Percentiles rank a stretch among this genome's conserved stretches.
These are phyloP conservation scores for Eumaeus atala DNA, from an alignment of 1,140 invertebrate species.

Conservation along the genomic window DNA sequence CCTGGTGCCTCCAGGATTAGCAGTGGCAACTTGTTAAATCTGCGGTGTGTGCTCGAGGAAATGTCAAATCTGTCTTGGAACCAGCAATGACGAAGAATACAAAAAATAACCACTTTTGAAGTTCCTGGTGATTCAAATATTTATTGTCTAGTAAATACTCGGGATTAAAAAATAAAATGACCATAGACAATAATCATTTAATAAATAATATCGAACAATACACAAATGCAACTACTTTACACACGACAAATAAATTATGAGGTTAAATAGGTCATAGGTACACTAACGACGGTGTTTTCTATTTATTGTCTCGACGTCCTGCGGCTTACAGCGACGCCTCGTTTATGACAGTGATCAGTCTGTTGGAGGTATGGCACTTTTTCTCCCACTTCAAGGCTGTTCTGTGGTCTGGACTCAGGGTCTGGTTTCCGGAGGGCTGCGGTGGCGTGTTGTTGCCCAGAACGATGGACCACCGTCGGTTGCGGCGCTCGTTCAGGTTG, in stretches of 20 bases:
- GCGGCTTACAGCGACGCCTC: conserved; percentile 77
- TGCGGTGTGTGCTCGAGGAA: no score
- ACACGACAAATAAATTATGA: conserved; percentile 72
- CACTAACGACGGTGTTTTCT: conserved; percentile 47
- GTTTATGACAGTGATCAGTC: conserved; percentile 84
- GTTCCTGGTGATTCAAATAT: no score
- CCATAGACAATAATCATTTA: conserved; percentile 58
- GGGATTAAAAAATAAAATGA: not conserved
- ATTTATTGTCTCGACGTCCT: conserved; percentile 64
- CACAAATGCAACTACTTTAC: conserved; percentile 63
- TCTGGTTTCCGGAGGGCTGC: conserved; percentile 36
- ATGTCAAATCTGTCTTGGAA: no score
- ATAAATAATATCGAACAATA: conserved; percentile 68
- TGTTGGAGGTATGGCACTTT: conserved; percentile 72
- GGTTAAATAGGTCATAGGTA: conserved; percentile 66
- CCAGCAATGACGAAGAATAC: no score
- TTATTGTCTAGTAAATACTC: no score
- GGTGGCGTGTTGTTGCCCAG: conserved; percentile 49
- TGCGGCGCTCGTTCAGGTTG: conserved; percentile 80
- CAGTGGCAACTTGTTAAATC: no score
- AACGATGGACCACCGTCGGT: conserved; percentile 81
- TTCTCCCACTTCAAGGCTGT: conserved; percentile 69
- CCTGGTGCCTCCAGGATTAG: no score
- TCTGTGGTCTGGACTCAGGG: conserved; percentile 39
- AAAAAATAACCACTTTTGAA: no score